Base-by-base conservation (phyloP, 2,797 vertebrate species). In the Sternarchorhynchus goeldii region DNA sequence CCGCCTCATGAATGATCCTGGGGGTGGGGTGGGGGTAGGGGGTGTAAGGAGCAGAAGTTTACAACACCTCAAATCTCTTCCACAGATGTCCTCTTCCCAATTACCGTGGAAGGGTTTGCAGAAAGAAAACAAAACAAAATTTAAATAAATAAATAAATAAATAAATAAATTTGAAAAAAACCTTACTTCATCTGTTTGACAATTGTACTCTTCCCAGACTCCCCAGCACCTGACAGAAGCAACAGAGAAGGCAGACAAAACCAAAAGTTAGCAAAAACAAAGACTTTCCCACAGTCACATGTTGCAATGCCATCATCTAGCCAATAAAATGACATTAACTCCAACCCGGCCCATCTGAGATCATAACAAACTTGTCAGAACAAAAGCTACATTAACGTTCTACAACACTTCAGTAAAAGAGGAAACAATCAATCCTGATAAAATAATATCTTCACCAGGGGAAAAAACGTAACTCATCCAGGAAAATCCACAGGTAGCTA, bases 111-210 rank as follows among this genome's bases (percentile, higher is more conserved):
- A 83, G 59, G 29, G 32, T 39, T 41, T 32, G 25, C 39, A 56
- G 60, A 62, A 3, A 16, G 14, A 75, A 57, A 25, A 25, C 25
- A 25, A 25, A 25, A 25, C 25, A 25, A 25, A n/a, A n/a, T n/a
- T n/a, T n/a, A n/a, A n/a, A n/a, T n/a, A n/a, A n/a, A n/a, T n/a
- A n/a, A n/a, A n/a, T n/a, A n/a, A n/a, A n/a, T n/a, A n/a, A n/a
- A n/a, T n/a, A n/a, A n/a, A n/a, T n/a, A n/a, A n/a, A n/a, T n/a
- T n/a, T n/a, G n/a, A n/a, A n/a, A 20, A 69, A 36, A 57, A 57
- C 93, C 97, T 96, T 94, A 99, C 97, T 99, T 99, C 97, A 99
- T 99, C 87, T 99, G 97, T 90, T 99, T 99, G 72, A 99, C 97
- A 90, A 99, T 99, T 60, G 97, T 99, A 88, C 97, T 99, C 91